Base-by-base conservation (phyloP, 2,113 vertebrate species). In the Myotis brandtii region DNA sequence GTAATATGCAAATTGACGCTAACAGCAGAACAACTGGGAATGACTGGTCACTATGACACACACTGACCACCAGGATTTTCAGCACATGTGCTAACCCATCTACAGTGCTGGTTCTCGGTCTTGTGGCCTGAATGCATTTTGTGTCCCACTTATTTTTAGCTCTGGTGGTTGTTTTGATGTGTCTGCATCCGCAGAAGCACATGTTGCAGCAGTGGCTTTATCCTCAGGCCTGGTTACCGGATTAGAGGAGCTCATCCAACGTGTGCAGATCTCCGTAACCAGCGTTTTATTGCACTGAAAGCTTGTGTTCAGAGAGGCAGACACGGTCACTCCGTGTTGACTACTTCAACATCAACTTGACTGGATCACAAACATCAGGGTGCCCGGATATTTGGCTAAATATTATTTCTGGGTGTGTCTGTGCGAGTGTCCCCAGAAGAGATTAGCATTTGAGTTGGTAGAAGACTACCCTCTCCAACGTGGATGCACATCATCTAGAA, bases 111-210 rank as follows among this genome's bases (percentile, higher is more conserved):
- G n/a, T 64, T 93, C 84, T 91, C 18, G 0, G 66, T 75, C 73
- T 59, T 89, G 76, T 40, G 81, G 90, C 59, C 83, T 85, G 50
- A 79, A 54, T 34, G 27, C 30, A 84, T 89, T 84, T 76, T 25
- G 25, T 32, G 46, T 48, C 37, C 5, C 13, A 32, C 80, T 75
- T 88, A 69, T 92, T 90, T 97, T 97, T 92, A 85, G 94, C 66
- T 82, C 48, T 43, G 34, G 40, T 94, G 94, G 87, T 95, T 88
- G 67, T 90, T 95, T 81, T 95, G 92, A 93, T 79, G 90, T 86
- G 89, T 30, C 52, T 27, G 32, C 56, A 59, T 93, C 75, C 2
- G 77, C 56, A 87, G 70, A 70, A 46, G 48, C 72, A 73, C 25
- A 37, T 34, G 80, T 40, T 52, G 43, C 4, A 9, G 67, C 50